These are phyloP conservation scores for Conopomorpha cramerella DNA, from an alignment of 1,140 invertebrate genomes.

Conservation along the genomic window DNA sequence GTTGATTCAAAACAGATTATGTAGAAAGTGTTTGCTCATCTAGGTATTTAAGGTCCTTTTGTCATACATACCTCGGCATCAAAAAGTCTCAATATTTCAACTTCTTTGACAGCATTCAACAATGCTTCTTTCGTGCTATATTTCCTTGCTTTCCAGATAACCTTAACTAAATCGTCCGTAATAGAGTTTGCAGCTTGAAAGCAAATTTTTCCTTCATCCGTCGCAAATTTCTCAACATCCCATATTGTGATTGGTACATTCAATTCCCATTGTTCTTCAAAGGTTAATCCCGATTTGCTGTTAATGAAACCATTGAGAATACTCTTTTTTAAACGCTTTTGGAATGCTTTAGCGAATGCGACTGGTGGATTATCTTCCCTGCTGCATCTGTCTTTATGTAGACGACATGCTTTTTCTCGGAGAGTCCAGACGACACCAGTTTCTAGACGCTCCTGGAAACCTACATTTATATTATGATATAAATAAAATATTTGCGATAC, in stretches of 20 bases:
- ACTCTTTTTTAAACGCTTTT: constrained; percentile 34
- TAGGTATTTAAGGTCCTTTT: too few relatives aligned
- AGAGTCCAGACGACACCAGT: constrained; percentile 36
- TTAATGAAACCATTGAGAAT: constrained; percentile 31
- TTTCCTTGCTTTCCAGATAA: constrained; percentile 33
- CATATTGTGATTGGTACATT: constrained; percentile 31
- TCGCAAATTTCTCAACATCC: constrained; percentile 40
- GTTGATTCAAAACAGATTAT: constrained; percentile 1
- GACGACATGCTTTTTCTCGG: constrained; percentile 16
- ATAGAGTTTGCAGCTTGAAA: constrained; percentile 28
- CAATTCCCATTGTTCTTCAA: constrained; percentile 38
- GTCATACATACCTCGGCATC: constrained; percentile 25
- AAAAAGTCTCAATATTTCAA: constrained; percentile 26
- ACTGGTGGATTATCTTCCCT: constrained; percentile 14
- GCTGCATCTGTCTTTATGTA: constrained; percentile 17
- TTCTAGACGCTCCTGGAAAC: constrained; percentile 36
- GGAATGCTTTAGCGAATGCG: constrained; percentile 25
- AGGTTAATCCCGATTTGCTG: constrained; percentile 20
- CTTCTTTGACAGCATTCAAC: constrained; percentile 21
- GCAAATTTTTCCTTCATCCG: constrained; percentile 32
- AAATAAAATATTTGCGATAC: too few relatives aligned
- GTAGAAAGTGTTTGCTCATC: too few relatives aligned
- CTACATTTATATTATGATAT: too few relatives aligned
- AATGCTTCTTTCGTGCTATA: constrained; percentile 19
- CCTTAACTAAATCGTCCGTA: constrained; percentile 26